Evolutionary conservation across 2,797 vertebrate genomes (phyloP).

Genomic region (Gallinago nigripennis): DNA sequence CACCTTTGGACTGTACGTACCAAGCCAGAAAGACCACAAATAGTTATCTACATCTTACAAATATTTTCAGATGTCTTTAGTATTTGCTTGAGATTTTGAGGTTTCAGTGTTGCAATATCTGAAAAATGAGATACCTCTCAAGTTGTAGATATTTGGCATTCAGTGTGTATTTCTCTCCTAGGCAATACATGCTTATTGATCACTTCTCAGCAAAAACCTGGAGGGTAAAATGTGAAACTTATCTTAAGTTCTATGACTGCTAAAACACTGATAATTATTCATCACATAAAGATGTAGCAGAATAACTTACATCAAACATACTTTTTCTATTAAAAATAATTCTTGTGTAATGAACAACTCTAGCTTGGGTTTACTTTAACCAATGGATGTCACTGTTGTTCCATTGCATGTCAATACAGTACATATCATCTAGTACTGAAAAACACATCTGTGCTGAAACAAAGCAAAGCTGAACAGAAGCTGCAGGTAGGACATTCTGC

Average conservation of each 20-base stretch:
- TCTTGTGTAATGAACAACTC: neutral
- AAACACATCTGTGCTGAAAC: neutral
- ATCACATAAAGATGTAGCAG: neutral
- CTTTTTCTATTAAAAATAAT: neutral
- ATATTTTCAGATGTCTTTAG: neutral
- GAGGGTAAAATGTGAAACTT: neutral
- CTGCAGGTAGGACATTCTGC: neutral
- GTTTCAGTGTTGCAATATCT: neutral
- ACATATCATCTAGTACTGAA: neutral
- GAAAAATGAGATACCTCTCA: neutral
- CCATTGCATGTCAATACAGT: neutral
- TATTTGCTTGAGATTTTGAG: neutral
- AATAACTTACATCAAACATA: neutral
- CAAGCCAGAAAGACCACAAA: neutral
- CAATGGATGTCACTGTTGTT: conserved; percentile 69
- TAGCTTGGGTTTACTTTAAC: neutral
- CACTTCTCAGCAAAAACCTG: neutral
- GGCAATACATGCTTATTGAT: neutral
- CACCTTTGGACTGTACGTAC: neutral
- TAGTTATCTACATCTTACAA: neutral
- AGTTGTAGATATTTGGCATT: neutral
- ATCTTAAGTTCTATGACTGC: neutral
- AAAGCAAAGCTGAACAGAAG: neutral
- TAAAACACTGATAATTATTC: neutral
- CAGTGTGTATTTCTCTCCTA: neutral